Evolutionary conservation across 2,113 vertebrate species (phyloP).

Genomic region (Grammomys surdaster): DNA sequence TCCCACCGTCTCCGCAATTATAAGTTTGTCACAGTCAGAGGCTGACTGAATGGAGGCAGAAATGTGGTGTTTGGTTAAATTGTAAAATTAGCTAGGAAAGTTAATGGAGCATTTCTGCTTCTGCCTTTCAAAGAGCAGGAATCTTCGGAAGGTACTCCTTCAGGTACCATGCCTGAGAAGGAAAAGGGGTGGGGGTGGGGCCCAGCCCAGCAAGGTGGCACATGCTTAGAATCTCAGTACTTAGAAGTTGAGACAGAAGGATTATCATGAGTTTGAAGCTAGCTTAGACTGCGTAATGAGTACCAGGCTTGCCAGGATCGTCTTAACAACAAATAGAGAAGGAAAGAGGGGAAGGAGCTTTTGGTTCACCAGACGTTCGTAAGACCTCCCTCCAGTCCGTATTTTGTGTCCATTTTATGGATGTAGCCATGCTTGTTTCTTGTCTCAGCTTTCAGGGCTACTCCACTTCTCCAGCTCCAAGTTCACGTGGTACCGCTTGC

Average conservation of each 20-base stretch:
- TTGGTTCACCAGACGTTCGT: background rate
- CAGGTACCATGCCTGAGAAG: constrained; percentile 50
- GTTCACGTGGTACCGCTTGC: fast-evolving
- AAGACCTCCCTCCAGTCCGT: background rate
- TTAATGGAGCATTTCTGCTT: constrained; percentile 76
- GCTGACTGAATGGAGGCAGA: constrained; percentile 51
- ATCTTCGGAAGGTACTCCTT: constrained; percentile 68
- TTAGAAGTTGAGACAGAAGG: background rate
- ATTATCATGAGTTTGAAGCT: background rate
- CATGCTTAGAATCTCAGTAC: background rate
- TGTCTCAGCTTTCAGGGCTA: background rate
- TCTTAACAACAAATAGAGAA: background rate
- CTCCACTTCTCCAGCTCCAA: too few species aligned
- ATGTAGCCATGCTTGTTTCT: background rate
- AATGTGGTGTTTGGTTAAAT: constrained; percentile 72
- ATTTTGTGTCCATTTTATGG: background rate
- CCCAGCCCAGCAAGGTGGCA: background rate
- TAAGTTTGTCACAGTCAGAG: constrained; percentile 51
- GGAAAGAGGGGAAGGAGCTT: background rate
- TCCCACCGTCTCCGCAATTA: background rate
- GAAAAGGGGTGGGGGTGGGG: background rate
- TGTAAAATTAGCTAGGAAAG: constrained; percentile 83
- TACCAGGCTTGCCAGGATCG: background rate
- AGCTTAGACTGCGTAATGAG: background rate
- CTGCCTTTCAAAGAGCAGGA: constrained; percentile 71